These are phyloP conservation scores for Crenuchus spilurus DNA, from an alignment of 2,797 vertebrate genomes.

Conservation along the genomic window DNA sequence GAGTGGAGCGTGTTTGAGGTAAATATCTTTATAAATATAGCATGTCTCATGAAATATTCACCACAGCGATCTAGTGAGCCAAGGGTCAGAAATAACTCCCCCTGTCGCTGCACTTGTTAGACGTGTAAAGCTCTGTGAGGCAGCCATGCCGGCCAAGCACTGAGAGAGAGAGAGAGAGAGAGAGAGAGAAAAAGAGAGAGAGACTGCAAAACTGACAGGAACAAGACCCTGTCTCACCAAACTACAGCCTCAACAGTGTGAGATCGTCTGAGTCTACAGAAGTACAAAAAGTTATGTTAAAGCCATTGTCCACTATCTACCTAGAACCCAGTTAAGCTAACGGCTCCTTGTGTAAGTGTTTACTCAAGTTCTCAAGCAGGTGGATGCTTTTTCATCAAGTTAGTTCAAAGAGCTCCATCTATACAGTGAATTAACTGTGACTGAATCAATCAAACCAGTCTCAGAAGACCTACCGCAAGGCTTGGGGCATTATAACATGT, in stretches of 20 bases:
- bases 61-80: slow-evolving; percentile 42
- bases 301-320: not conserved
- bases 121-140: slow-evolving; percentile 52
- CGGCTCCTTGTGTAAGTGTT: too few species aligned
- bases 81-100: slow-evolving; percentile 57
- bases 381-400: not conserved
- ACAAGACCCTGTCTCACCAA: slow-evolving; percentile 23
- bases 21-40: slow-evolving; percentile 62
- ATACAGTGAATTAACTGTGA: not conserved
- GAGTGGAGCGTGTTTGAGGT: slow-evolving; percentile 47
- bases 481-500: too few species aligned
- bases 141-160: slow-evolving; percentile 20
- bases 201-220: slow-evolving; percentile 38
- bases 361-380: not conserved
- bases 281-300: too few species aligned
- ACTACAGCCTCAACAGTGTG: slow-evolving; percentile 22
- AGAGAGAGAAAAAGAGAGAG: slow-evolving; percentile 12
- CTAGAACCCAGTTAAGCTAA: too few species aligned
- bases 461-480: slow-evolving; percentile 20
- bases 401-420: too few species aligned
- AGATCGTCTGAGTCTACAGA: too few species aligned
- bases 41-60: slow-evolving; percentile 62
- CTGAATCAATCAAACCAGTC: slow-evolving; percentile 1
- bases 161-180: not conserved
- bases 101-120: slow-evolving; percentile 55